phyloP scores from a whole-genome alignment of 2,797 vertebrate genomes.

The Megaceryle alcyon region DNA sequence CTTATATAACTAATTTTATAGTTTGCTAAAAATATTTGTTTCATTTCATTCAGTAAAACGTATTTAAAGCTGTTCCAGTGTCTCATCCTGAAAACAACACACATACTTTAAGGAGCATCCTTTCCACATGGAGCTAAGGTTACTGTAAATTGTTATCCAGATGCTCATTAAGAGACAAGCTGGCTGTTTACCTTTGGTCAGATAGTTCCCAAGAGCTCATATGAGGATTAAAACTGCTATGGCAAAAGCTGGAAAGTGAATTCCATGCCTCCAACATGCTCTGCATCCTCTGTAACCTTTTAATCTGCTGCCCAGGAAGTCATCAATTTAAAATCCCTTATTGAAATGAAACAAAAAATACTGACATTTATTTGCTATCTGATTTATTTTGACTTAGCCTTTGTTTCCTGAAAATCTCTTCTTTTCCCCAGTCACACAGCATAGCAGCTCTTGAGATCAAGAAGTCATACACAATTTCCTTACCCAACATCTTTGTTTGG shows the following conservation, averaged over 20 bases:
- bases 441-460: background rate
- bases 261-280: background rate
- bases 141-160: background rate
- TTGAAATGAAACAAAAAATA: background rate
- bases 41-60: background rate
- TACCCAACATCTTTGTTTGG: background rate
- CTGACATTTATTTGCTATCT: background rate
- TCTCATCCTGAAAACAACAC: background rate
- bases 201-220: background rate
- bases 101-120: background rate
- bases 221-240: background rate
- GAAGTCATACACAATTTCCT: background rate
- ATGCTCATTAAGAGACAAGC: background rate
- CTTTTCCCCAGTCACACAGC: background rate
- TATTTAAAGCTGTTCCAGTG: background rate
- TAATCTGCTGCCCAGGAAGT: background rate
- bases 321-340: background rate
- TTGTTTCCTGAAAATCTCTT: background rate
- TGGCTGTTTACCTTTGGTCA: background rate
- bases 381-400: background rate
- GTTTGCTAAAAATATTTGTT: background rate
- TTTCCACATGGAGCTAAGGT: background rate
- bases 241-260: background rate
- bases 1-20: background rate
- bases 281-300: constrained; percentile 2